These are phyloP conservation scores for Pristiophorus japonicus DNA, from an alignment of 2,113 vertebrate species.

Conservation along the genomic window DNA sequence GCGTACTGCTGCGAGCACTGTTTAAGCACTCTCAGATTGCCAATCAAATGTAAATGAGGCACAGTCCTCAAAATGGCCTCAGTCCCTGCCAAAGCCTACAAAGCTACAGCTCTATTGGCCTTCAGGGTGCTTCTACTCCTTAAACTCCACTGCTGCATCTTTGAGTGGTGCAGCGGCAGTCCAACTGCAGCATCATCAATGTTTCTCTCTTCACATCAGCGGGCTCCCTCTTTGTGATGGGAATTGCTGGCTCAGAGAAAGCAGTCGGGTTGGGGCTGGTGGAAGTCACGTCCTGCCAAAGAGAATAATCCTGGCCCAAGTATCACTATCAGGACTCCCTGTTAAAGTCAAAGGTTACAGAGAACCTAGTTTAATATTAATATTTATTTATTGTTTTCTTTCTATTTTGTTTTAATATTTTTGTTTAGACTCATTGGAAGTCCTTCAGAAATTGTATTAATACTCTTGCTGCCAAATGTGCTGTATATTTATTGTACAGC, in stretches of 20 bases:
- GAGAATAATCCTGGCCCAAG: background rate
- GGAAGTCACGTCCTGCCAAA: background rate
- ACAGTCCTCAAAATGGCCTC: background rate
- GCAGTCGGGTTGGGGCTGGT: background rate
- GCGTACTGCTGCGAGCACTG: background rate
- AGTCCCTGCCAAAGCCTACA: background rate
- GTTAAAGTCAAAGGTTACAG: background rate
- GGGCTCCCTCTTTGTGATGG: background rate
- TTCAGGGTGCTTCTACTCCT: background rate
- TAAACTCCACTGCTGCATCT: background rate
- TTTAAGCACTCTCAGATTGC: background rate
- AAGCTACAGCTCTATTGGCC: background rate
- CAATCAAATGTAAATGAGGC: background rate
- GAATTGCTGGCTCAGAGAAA: background rate
- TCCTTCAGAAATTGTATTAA: background rate
- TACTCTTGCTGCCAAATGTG: background rate
- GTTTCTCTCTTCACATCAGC: background rate
- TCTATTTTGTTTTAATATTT: background rate
- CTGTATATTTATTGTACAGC: background rate
- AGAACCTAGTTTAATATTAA: background rate
- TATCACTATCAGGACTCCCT: background rate
- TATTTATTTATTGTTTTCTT: background rate
- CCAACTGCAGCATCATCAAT: background rate
- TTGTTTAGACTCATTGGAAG: background rate
- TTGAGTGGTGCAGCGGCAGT: background rate